Evolutionary conservation across 35 echinoderm and acorn worm species (phyloP), one percentile per base, ranked within the genome.

Genomic region (Ophioderma brevispina): DNA sequence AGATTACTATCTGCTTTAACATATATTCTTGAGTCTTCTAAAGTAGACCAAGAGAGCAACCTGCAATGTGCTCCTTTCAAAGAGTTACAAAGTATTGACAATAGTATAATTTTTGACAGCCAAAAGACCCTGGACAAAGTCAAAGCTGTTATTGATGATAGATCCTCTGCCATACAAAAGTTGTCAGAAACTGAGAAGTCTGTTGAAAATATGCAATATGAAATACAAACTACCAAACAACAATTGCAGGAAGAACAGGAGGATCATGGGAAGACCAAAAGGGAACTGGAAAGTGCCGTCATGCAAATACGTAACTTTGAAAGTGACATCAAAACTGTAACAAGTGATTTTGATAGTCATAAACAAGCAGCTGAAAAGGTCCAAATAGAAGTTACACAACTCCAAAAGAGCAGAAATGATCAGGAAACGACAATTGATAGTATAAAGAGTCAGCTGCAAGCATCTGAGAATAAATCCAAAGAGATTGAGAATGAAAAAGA

Each of bases 401-500:
- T 70, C 6, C 59, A 70, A 25, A 70, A 30, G 59, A 70, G 59
- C 23, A 25, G 10, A 3, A 70, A 30, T 25, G 59, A 70, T 15
- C 15, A 70, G 10, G 6, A 70, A 52, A 64, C 0, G 32, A 15
- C 43, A 37, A 0, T 85, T 33, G 52, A 6, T 13, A 38, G 42
- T 0, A 18, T 82, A 39, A 43, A 85, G 63, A 63, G 36, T 33
- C 43, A 35, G 13, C 32, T 85, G 4, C 19, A 59, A 33, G 23
- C 35, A 85, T 64, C 32, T 8, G 25, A 85, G 43, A 35, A 85
- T 25, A 32, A 78, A 77, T 76, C 35, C n/a, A 43, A 94, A 81
- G 76, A 89, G n/a, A 31, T 87, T 1, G 10, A 87, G n/a, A 64
- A 31, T 21, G 89, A 95, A 35, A 87, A 87, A 17, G 82, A 77